phyloP scores from a whole-genome alignment of 1,140 invertebrate genomes.

The Hesperophylax magnus region DNA sequence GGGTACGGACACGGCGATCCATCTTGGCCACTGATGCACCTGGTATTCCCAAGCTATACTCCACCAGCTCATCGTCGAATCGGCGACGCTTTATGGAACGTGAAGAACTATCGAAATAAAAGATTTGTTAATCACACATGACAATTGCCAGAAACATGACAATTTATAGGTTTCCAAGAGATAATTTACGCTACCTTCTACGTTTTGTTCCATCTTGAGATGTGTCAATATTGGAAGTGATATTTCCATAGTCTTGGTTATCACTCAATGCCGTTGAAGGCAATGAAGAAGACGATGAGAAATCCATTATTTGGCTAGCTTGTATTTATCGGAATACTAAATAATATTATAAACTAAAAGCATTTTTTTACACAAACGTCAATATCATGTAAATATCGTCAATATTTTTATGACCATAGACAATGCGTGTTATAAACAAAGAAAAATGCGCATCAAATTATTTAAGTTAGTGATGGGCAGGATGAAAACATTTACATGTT shows the following conservation, averaged over 20 bases:
- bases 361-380: too few species aligned
- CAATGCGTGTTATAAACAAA: too few species aligned
- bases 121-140: background rate
- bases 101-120: conserved; percentile 80
- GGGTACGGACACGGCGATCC: conserved; percentile 68
- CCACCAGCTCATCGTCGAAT: conserved; percentile 97
- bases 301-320: conserved; percentile 38
- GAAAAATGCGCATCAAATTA: too few species aligned
- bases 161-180: background rate
- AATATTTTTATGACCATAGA: too few species aligned
- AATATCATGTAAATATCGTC: too few species aligned
- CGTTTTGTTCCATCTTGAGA: conserved; percentile 55
- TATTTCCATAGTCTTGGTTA: conserved; percentile 41
- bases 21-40: conserved; percentile 72
- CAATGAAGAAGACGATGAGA: conserved; percentile 42
- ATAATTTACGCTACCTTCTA: conserved; percentile 42
- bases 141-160: background rate
- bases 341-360: too few species aligned
- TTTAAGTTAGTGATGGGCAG: too few species aligned
- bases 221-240: conserved; percentile 47
- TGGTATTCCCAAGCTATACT: conserved; percentile 83
- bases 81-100: conserved; percentile 95
- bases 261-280: conserved; percentile 40
- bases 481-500: too few species aligned
- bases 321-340: too few species aligned